Evolutionary conservation across 2,888 invertebrate genomes (phyloP), one percentile per base, ranked within the genome.

Genomic region (Zygothrica quintamaculata): DNA sequence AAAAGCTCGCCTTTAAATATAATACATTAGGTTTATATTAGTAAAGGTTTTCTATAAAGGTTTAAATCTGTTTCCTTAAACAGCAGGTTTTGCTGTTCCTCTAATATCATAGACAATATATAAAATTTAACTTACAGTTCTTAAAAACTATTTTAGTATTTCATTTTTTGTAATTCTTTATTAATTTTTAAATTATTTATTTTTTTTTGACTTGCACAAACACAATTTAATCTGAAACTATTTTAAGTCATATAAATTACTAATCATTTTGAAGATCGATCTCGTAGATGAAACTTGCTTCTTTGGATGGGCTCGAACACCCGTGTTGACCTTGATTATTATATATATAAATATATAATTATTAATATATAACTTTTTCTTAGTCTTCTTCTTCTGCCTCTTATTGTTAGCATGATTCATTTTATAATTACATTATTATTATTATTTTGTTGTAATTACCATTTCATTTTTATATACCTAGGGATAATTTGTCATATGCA

Each of bases 81-180:
- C n/a, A n/a, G n/a, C n/a, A n/a, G n/a, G n/a, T n/a, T n/a, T n/a
- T n/a, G n/a, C n/a, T n/a, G n/a, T n/a, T n/a, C n/a, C n/a, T 61
- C 39, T 48, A 77, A 69, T 85, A 66, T 81, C 76, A 66, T 70
- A 26, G 18, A 44, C 33, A 57, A 57, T 58, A 51, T 59, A 13
- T 73, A 51, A 65, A 68, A 61, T 66, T 74, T 64, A 76, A 66
- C n/a, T 81, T 84, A 81, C 80, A 86, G 80, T 75, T 68, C 70
- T 71, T 58, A 64, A 58, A 46, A 16, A 42, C 33, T 61, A 59
- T 42, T 12, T 59, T 55, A 13, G 47, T 53, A n/a, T n/a, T n/a
- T n/a, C n/a, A n/a, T n/a, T n/a, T n/a, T 40, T 62, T 58, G 9
- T 65, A n/a, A n/a, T 33, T 55, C 46, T 40, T 36, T 46, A 11